Evolutionary conservation across 2,888 invertebrate genomes (phyloP), one percentile per base, ranked within the genome.

Genomic region (Gerris lacustris): DNA sequence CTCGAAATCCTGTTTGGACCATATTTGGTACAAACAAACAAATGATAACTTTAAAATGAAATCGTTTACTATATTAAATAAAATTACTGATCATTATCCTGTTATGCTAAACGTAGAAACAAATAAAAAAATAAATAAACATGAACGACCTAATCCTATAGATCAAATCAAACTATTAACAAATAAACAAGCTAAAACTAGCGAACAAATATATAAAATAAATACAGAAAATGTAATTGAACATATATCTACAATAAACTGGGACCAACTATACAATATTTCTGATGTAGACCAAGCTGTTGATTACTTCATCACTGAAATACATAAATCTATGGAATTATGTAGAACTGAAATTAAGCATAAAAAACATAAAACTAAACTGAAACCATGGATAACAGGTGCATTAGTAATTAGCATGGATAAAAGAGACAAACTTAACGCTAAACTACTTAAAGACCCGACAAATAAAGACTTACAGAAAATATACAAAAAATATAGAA

Each of bases 401-500:
- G 44, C 17, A n/a, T 7, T 45, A 44, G n/a, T 69, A 15, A 69
- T 17, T 15, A 63, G 63, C 15, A 31, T 69, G 44, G 44, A 63
- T 18, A 66, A 63, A 43, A 7, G 63, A 15, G 63, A 69, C 63
- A 44, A 17, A 17, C 44, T 64, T 0, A 64, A 64, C 18, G 44
- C 62, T 44, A 63, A 45, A 43, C 64, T 45, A 44, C 31, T 69
- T 15, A 69, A 69, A 69, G 18, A 15, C 55, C 55, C 55, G 55
- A 55, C 55, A 9, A 63, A 63, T 44, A 11, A 43, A 11, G 43
- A 44, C 44, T 44, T 44, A 63, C 18, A 63, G 44, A 31, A 6
- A 44, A 18, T 44, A n/a, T 69, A 64, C 9, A 64, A 63, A 63
- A 43, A 9, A 15, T 55, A 7, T 64, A 69, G 62, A 69, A 69